Evolutionary conservation across 2,113 vertebrate species (phyloP), one percentile per base, ranked within the genome.

Genomic region (Petromus typicus): DNA sequence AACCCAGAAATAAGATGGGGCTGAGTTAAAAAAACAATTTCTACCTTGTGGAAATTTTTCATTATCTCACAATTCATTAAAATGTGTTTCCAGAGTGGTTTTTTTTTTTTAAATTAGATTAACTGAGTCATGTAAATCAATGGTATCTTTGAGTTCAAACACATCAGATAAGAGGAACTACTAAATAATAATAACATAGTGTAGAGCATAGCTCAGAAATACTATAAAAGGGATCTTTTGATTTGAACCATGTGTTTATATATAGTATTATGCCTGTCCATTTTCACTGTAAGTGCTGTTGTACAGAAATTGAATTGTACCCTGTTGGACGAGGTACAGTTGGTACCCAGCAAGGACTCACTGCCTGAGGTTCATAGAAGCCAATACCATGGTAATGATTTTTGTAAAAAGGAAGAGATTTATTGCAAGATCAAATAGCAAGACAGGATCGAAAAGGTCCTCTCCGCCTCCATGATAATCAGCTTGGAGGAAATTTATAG

Each of bases 91-190:
- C 27, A 69, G 75, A 85, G 56, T 96, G 90, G 95, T 96, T 90
- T 96, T 92, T 92, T 93, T 51, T 51, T 51, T 51, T 51, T 51
- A 51, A 51, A 90, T 71, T 95, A 96, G 64, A 85, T 90, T 32
- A 79, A 43, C 54, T 54, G 78, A 94, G 57, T 20, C 92, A 85
- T 0, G 4, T 96, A 93, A 96, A 92, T 93, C 91, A 96, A 88
- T 92, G 80, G 86, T 97, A 96, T 93, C 89, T 95, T 85, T 81
- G 79, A 73, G 80, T 94, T 79, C 90, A 96, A 95, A 95, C 84
- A 96, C 25, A 96, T 94, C 76, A 91, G 90, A 95, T 93, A 98
- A 92, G 40, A 67, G 51, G 43, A 82, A 61, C 37, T 34, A 88
- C n/a, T 94, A 96, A 96, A 85, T 90, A 94, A 96, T 14, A 82